Percentiles rank a stretch among this genome's conserved stretches.
phyloP scores from a whole-genome alignment of 1,140 invertebrate genomes.

The Cydia amplana region DNA sequence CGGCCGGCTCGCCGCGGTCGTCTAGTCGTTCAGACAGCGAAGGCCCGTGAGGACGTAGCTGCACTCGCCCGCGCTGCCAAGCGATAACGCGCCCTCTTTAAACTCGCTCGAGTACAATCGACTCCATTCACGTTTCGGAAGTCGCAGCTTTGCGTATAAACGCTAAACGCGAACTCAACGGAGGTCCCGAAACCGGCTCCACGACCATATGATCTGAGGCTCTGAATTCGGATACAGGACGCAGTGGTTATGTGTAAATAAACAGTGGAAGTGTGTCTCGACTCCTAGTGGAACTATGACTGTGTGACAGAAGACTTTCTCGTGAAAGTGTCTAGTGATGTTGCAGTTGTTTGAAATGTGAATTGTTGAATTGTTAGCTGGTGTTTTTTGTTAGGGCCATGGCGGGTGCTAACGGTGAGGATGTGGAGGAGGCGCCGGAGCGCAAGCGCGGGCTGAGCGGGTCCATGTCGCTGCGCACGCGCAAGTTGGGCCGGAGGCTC shows the following conservation, averaged over 20 bases:
- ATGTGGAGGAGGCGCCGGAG: slow-evolving; percentile 42
- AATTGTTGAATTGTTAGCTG: slow-evolving; percentile 51
- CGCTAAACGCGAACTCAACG: slow-evolving; percentile 41
- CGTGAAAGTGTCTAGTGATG: slow-evolving; percentile 46
- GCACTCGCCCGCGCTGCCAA: slow-evolving; percentile 33
- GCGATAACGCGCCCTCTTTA: slow-evolving; percentile 70
- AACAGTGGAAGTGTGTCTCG: slow-evolving; percentile 54
- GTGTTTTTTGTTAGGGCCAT: slow-evolving; percentile 61
- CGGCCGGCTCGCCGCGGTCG: slow-evolving; percentile 36
- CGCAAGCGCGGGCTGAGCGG: slow-evolving; percentile 67
- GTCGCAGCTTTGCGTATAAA: slow-evolving; percentile 40
- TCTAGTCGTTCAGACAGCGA: slow-evolving; percentile 63
- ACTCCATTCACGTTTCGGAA: slow-evolving; percentile 46
- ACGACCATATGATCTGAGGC: slow-evolving; percentile 70
- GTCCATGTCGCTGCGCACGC: slow-evolving; percentile 74
- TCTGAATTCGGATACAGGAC: slow-evolving; percentile 59
- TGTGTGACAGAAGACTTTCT: slow-evolving; percentile 64
- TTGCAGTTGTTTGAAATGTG: slow-evolving; percentile 63
- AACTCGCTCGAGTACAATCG: slow-evolving; percentile 55
- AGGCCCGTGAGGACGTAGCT: slow-evolving; percentile 59
- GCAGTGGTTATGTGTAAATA: slow-evolving; percentile 62
- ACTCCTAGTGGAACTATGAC: slow-evolving; percentile 53
- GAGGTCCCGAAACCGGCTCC: slow-evolving; percentile 56
- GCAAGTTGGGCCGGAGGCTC: slow-evolving; percentile 76
- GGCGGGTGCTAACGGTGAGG: slow-evolving; percentile 65